A percentile compares a stretch with the other conserved stretches of the same genome.
Conservation (phyloP, 2,888 invertebrate genomes). For the Psylliodes chrysocephalus region DNA sequence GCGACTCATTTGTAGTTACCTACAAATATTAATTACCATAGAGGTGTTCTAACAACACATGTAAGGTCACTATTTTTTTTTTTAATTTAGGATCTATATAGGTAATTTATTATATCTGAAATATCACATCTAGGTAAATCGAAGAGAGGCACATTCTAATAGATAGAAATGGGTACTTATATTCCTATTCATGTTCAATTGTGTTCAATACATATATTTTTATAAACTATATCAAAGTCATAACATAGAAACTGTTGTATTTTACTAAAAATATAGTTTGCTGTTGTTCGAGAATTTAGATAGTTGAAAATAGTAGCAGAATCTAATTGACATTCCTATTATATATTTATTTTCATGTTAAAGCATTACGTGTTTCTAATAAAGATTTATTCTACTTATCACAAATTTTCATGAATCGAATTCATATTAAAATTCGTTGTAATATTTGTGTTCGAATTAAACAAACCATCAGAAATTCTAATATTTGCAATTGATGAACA, state of each 20-base stretch:
- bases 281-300: neutral
- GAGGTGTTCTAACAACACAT: no score
- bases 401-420: neutral
- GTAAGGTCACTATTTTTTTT: no score
- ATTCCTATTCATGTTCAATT: neutral
- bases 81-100: neutral
- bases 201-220: neutral
- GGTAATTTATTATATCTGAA: no score
- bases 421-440: neutral
- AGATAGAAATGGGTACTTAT: neutral
- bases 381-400: no score
- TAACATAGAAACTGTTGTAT: neutral
- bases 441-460: neutral
- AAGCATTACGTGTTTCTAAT: no score
- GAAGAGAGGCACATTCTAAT: slow-evolving; percentile 18
- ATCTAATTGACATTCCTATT: no score
- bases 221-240: slow-evolving; percentile 11
- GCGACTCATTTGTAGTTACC: no score
- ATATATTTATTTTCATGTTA: no score
- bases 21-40: no score
- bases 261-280: neutral
- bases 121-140: slow-evolving; percentile 16
- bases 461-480: neutral
- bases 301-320: neutral
- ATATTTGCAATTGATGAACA: neutral